Conservation (phyloP, 2,888 invertebrate species). For the Himalopsyche anomala region DNA sequence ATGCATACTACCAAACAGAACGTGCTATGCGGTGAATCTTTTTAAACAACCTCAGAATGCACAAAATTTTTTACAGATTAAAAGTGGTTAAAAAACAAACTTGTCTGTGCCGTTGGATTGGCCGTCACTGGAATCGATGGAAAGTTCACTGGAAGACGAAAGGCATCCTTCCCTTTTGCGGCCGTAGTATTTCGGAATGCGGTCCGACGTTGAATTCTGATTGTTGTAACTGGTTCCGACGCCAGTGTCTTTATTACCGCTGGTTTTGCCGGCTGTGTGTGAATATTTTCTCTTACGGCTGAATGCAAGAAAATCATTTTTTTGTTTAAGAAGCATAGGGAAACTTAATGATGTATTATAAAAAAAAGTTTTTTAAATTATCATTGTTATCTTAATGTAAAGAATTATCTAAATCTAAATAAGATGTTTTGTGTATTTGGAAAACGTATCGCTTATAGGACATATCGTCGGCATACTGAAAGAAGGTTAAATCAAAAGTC, state of each 20-base stretch:
- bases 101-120: constrained; percentile 62
- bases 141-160: constrained; percentile 75
- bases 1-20: neutral
- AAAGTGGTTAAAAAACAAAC: constrained; percentile 53
- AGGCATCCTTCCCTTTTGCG: constrained; percentile 72
- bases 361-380: too few species aligned
- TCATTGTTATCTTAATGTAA: too few species aligned
- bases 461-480: too few species aligned
- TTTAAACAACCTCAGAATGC: neutral
- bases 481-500: too few species aligned
- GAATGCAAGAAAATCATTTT: neutral
- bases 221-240: neutral
- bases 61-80: neutral
- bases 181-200: constrained; percentile 74
- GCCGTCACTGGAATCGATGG: constrained; percentile 72
- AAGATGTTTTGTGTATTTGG: too few species aligned
- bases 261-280: constrained; percentile 28
- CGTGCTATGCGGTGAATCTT: neutral
- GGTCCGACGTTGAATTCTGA: constrained; percentile 27
- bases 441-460: too few species aligned
- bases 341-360: too few species aligned
- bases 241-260: constrained; percentile 36
- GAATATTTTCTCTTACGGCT: constrained; percentile 18
- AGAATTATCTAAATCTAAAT: too few species aligned
- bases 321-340: too few species aligned